phyloP scores from a whole-genome alignment of 2,888 invertebrate genomes.

The Hedychridium roseum region DNA sequence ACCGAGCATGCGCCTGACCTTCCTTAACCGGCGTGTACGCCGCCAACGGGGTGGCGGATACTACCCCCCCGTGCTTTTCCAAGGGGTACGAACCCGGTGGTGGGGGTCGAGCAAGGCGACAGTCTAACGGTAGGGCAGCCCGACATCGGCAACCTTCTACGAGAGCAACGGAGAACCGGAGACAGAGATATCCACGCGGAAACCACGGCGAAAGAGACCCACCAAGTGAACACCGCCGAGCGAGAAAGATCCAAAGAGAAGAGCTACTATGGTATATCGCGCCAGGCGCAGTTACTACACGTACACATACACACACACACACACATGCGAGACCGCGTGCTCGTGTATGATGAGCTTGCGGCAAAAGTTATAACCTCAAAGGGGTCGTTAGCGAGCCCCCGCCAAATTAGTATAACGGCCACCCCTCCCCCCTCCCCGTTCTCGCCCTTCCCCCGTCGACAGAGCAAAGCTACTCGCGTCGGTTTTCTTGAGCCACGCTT shows the following conservation, averaged over 20 bases:
- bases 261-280: not conserved
- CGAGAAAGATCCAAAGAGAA: constrained; percentile 11
- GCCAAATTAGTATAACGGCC: constrained; percentile 55
- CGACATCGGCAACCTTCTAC: not conserved
- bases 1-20: constrained; percentile 23
- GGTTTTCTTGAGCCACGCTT: too few relatives aligned
- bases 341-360: constrained; percentile 26
- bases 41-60: too few relatives aligned
- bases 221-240: constrained; percentile 4
- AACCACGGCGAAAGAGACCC: constrained; percentile 5
- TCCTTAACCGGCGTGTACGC: constrained; percentile 10
- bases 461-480: too few relatives aligned
- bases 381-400: constrained; percentile 55
- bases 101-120: constrained; percentile 31
- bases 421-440: constrained; percentile 18
- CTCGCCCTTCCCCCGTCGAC: not conserved
- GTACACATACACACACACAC: too few relatives aligned
- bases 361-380: constrained; percentile 59
- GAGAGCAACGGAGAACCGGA: not conserved
- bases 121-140: constrained; percentile 25
- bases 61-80: not conserved
- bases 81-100: constrained; percentile 14
- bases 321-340: not conserved
- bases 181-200: constrained; percentile 7
- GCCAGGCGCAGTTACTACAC: constrained; percentile 23